Conservation (phyloP, 2,113 vertebrate genomes). For the Hippocampus comes region DNA sequence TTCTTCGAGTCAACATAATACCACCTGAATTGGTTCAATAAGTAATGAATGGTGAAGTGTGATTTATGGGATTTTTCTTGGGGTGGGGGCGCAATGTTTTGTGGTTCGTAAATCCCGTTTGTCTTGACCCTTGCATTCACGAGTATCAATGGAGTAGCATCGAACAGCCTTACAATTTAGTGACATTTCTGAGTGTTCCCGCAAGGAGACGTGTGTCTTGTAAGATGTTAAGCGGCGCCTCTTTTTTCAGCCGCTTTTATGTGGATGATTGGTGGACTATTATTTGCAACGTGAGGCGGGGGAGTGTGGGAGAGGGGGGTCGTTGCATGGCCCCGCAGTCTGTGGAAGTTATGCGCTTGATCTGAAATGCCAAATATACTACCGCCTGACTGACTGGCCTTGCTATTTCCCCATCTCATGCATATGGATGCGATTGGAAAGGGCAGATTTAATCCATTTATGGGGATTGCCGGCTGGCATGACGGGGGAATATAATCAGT, state of each 20-base stretch:
- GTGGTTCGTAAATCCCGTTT: not conserved
- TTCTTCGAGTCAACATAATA: not conserved
- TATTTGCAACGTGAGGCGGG: not conserved
- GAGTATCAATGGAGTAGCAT: not conserved
- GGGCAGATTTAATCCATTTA: constrained; percentile 40
- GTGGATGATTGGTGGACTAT: constrained; percentile 1
- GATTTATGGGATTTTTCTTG: not conserved
- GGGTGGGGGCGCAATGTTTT: not conserved
- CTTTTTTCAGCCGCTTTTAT: not conserved
- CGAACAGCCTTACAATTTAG: not conserved
- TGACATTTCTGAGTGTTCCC: not conserved
- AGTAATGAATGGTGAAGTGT: not conserved
- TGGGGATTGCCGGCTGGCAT: constrained; percentile 40
- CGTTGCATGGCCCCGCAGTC: not conserved
- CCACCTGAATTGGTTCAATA: not conserved
- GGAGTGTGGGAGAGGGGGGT: not conserved
- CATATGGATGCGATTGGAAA: constrained; percentile 20
- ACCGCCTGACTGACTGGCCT: not conserved
- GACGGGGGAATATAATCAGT: constrained; percentile 59
- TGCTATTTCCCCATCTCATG: constrained; percentile 20
- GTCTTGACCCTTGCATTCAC: not conserved
- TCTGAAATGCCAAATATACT: constrained; percentile 7
- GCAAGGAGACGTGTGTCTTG: constrained; percentile 1
- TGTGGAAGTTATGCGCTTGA: constrained; percentile 13
- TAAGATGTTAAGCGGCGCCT: not conserved